phyloP scores from a whole-genome alignment of 2,888 invertebrate genomes.

The Cryptus armator region DNA sequence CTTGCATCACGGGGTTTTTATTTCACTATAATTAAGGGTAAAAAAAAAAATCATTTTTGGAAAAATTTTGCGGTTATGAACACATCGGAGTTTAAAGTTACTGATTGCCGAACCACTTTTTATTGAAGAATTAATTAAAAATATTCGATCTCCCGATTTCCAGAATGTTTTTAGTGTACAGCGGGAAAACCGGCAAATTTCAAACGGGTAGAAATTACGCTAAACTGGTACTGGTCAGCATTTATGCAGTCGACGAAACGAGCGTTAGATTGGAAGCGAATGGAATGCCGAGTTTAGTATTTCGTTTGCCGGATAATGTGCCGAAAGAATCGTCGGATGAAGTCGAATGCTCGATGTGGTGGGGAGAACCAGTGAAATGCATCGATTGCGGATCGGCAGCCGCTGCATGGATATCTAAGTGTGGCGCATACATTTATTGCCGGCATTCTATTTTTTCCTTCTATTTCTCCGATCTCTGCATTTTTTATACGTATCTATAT shows the following conservation, averaged over 20 bases:
- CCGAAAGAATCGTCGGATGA: conserved; percentile 34
- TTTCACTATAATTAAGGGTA: no score
- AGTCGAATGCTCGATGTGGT: conserved; percentile 79
- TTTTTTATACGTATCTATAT: background rate
- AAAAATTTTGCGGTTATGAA: no score
- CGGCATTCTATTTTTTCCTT: background rate
- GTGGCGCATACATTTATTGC: conserved; percentile 23
- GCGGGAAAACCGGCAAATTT: conserved; percentile 83
- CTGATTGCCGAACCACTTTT: background rate
- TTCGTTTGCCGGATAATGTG: conserved; percentile 82
- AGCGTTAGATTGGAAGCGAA: conserved; percentile 85
- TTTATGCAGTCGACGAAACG: conserved; percentile 83
- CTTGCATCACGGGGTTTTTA: no score
- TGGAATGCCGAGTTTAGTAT: conserved; percentile 84
- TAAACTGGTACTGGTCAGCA: conserved; percentile 85
- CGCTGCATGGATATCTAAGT: conserved; percentile 88
- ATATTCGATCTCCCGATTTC: conserved; percentile 43
- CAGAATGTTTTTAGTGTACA: conserved; percentile 85
- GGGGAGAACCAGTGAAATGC: conserved; percentile 84
- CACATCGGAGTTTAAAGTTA: no score
- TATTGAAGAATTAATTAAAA: conserved; percentile 10
- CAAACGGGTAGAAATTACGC: conserved; percentile 85
- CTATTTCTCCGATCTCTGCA: background rate
- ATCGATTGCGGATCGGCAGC: conserved; percentile 89
- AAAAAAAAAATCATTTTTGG: no score